Base-by-base conservation (phyloP, 1,140 invertebrate genomes). In the Berghia stephanieae region DNA sequence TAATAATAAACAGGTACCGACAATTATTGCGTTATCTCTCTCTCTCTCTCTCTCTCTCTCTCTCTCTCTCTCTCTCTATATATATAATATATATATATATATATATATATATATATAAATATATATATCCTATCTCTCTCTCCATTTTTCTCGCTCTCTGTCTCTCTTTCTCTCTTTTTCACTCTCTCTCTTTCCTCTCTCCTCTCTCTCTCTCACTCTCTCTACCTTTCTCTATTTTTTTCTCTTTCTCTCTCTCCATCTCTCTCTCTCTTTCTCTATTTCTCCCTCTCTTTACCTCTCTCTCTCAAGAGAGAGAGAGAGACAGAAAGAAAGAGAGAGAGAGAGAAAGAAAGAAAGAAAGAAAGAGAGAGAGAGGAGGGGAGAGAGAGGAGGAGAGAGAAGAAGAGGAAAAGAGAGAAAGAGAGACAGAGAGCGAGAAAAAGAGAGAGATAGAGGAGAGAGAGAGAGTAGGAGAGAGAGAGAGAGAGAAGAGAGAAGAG, bases 1-100 rank as follows among this genome's bases (percentile, higher is more conserved):
- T n/a, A n/a, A n/a, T n/a, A n/a, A n/a, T n/a, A n/a, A n/a, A n/a
- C n/a, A n/a, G n/a, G n/a, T n/a, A n/a, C n/a, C n/a, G n/a, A n/a
- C n/a, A n/a, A n/a, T n/a, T n/a, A n/a, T n/a, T n/a, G n/a, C n/a
- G n/a, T n/a, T n/a, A n/a, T n/a, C n/a, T n/a, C n/a, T n/a, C 60
- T 27, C 60, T 66, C 60, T 66, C 60, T 66, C 60, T 66, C 60
- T 66, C 60, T 66, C 60, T 66, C 60, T 66, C 60, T 66, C 60
- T 66, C 60, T 66, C 60, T 66, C 60, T 66, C 3, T 57, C 55
- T 57, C n/a, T n/a, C n/a, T n/a, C n/a, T n/a, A n/a, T n/a, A n/a
- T n/a, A n/a, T n/a, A n/a, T n/a, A n/a, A n/a, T 3, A 18, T 57
- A 3, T 57, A 3, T 5, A 3, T 57, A 24, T 57, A 6, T 16